phyloP scores from a whole-genome alignment of 1,140 invertebrate species.

The Conus betulinus region DNA sequence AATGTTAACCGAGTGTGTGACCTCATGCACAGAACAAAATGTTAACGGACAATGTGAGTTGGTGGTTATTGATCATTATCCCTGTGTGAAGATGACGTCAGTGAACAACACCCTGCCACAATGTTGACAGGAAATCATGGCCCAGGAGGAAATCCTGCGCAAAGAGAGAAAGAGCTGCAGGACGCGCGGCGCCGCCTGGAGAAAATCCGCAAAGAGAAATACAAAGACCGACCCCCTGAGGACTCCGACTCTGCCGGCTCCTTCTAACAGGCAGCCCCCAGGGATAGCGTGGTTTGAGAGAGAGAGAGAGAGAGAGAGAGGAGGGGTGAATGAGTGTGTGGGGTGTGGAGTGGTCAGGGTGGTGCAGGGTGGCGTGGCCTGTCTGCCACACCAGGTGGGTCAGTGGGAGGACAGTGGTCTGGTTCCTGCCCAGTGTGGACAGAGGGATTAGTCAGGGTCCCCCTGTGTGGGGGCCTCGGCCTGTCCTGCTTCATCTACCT shows the following conservation, averaged over 20 bases:
- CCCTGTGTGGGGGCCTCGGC: too few relatives aligned
- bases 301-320: background rate
- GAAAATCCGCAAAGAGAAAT: constrained; percentile 76
- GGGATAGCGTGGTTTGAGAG: background rate
- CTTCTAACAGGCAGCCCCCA: background rate
- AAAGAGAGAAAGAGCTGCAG: constrained; percentile 97
- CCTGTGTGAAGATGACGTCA: too few relatives aligned
- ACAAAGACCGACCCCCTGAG: constrained; percentile 65
- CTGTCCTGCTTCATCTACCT: too few relatives aligned
- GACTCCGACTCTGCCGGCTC: constrained; percentile 48
- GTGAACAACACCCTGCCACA: background rate
- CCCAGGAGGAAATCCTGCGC: constrained; percentile 86
- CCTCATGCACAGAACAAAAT: background rate
- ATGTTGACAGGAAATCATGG: constrained; percentile 74
- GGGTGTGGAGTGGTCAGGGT: background rate
- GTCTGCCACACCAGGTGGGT: too few relatives aligned
- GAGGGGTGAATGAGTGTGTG: background rate
- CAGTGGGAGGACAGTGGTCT: too few relatives aligned
- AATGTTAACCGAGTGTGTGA: too few relatives aligned
- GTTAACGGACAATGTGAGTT: background rate
- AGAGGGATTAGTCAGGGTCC: too few relatives aligned
- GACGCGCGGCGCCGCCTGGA: constrained; percentile 92
- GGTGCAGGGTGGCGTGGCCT: background rate
- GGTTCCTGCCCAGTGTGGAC: too few relatives aligned
- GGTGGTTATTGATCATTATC: background rate